These are phyloP conservation scores for Musca domestica DNA, from an alignment of 1,140 invertebrate genomes.

Conservation along the genomic window DNA sequence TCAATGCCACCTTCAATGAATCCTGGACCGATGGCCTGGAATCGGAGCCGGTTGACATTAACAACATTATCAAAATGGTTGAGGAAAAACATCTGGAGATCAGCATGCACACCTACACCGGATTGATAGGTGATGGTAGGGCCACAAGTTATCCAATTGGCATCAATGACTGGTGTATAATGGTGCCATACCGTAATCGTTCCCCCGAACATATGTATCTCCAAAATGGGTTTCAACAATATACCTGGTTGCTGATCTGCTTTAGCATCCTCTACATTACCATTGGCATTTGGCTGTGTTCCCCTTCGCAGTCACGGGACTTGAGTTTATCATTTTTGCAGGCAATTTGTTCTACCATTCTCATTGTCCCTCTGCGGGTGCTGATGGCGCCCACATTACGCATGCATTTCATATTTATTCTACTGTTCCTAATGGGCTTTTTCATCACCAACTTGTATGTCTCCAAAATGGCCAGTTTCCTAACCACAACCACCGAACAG, in stretches of 20 bases:
- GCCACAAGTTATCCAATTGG: slow-evolving; percentile 44
- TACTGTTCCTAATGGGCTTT: slow-evolving; percentile 38
- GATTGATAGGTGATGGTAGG: slow-evolving; percentile 24
- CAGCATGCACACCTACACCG: slow-evolving; percentile 42
- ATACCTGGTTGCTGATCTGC: slow-evolving; percentile 35
- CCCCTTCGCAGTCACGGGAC: slow-evolving; percentile 34
- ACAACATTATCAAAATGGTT: slow-evolving; percentile 14
- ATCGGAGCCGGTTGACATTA: slow-evolving; percentile 27
- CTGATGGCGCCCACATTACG: slow-evolving; percentile 29
- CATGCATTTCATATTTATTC: slow-evolving; percentile 36
- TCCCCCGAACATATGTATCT: slow-evolving; percentile 37
- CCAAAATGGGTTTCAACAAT: slow-evolving; percentile 31
- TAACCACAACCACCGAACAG: slow-evolving; percentile 34
- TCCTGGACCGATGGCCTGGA: slow-evolving; percentile 4
- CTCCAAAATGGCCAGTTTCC: slow-evolving; percentile 43
- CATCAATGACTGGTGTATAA: slow-evolving; percentile 47
- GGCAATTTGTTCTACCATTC: slow-evolving; percentile 36
- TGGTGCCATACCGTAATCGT: slow-evolving; percentile 42
- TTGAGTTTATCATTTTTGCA: slow-evolving; percentile 40
- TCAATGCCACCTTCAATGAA: slow-evolving; percentile 40
- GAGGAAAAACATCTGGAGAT: slow-evolving; percentile 33
- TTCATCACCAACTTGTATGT: slow-evolving; percentile 44
- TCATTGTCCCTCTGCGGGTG: slow-evolving; percentile 30
- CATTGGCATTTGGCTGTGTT: slow-evolving; percentile 39
- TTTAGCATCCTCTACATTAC: slow-evolving; percentile 34